Percentiles rank a stretch among this genome's conserved stretches.
These are phyloP conservation scores for Phylloscopus trochiloides DNA, from an alignment of 2,113 vertebrate species.

Conservation along the genomic window DNA sequence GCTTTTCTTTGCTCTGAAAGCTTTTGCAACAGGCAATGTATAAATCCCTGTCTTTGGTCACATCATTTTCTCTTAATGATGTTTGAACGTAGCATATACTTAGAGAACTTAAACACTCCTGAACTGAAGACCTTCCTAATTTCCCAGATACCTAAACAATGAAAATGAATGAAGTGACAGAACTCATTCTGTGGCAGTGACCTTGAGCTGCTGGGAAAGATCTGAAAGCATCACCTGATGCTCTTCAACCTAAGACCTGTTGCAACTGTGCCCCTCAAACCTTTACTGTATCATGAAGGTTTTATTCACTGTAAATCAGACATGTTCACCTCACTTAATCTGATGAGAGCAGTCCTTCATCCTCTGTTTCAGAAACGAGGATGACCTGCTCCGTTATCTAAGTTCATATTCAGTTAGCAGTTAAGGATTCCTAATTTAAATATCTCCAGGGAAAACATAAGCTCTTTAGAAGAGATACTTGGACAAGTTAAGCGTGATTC, in stretches of 20 bases:
- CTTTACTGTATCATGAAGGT: background rate
- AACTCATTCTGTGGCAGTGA: background rate
- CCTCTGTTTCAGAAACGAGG: background rate
- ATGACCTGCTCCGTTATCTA: background rate
- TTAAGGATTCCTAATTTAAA: conserved; percentile 62
- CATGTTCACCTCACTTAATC: background rate
- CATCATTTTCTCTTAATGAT: background rate
- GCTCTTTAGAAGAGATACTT: conserved; percentile 58
- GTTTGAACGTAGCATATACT: background rate
- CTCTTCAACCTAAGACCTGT: background rate
- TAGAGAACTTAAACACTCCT: background rate
- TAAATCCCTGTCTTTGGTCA: background rate
- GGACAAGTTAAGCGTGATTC: conserved; percentile 66
- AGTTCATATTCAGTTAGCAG: conserved; percentile 60
- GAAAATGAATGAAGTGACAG: background rate
- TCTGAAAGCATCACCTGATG: background rate
- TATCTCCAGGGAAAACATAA: conserved; percentile 59
- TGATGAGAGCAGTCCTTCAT: background rate
- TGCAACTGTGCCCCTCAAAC: background rate
- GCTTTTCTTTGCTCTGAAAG: background rate
- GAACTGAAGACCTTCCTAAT: background rate
- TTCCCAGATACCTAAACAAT: background rate
- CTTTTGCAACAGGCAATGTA: background rate
- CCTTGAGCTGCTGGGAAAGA: background rate
- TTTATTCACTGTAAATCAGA: background rate